Evolutionary conservation across 2,113 vertebrate genomes (phyloP).

Genomic region (Serilophus lunatus): DNA sequence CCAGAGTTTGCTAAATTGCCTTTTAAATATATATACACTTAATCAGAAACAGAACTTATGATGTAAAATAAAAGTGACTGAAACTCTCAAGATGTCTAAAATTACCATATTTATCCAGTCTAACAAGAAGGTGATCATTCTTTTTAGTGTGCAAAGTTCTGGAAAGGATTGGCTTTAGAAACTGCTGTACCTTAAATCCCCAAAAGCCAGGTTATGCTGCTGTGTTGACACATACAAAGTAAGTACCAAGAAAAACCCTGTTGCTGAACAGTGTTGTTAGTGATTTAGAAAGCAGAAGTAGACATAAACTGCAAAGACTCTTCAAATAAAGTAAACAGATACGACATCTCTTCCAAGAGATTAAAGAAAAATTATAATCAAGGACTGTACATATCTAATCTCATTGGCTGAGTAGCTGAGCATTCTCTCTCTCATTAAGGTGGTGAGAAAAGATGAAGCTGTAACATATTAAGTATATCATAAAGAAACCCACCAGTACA

Average conservation of each 20-base stretch:
- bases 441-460: constrained; percentile 30
- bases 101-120: constrained; percentile 6
- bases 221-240: not conserved
- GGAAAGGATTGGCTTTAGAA: not conserved
- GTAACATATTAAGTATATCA: constrained; percentile 29
- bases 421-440: not conserved
- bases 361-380: not conserved
- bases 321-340: not conserved
- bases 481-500: constrained; percentile 46
- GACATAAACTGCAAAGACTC: not conserved
- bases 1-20: not conserved
- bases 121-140: constrained; percentile 11
- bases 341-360: not conserved
- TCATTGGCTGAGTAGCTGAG: not conserved
- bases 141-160: not conserved
- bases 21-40: not conserved
- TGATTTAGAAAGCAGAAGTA: not conserved
- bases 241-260: not conserved
- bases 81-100: constrained; percentile 31
- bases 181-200: not conserved
- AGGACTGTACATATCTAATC: not conserved
- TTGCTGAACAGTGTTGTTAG: accelerated
- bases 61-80: not conserved
- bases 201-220: not conserved
- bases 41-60: not conserved